phyloP scores from a whole-genome alignment of 2,797 vertebrate genomes.

The Rhyacichthys aspro region DNA sequence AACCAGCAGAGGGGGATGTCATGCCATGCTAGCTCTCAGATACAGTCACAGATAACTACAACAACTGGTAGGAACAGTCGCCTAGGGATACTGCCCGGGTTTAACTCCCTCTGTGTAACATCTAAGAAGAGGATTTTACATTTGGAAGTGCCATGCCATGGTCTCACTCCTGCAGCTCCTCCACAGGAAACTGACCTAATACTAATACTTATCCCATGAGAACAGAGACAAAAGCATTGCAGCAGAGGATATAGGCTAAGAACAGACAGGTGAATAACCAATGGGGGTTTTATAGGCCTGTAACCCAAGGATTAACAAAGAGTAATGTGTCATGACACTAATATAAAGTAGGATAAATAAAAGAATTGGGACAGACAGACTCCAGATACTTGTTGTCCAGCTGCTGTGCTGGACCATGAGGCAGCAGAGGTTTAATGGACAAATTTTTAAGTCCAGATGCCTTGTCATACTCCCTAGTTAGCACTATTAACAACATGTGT shows the following conservation, averaged over 20 bases:
- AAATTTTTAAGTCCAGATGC: slow-evolving; percentile 20
- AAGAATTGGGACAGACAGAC: neutral
- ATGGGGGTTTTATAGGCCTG: slow-evolving; percentile 17
- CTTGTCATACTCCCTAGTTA: slow-evolving; percentile 56
- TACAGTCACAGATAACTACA: slow-evolving; percentile 47
- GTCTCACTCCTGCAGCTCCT: neutral
- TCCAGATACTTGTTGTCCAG: slow-evolving; percentile 12
- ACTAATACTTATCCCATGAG: slow-evolving; percentile 15
- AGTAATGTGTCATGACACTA: slow-evolving; percentile 6
- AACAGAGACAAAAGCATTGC: slow-evolving; percentile 14
- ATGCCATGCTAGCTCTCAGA: slow-evolving; percentile 41
- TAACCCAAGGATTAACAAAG: slow-evolving; percentile 24
- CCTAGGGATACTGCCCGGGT: slow-evolving; percentile 22
- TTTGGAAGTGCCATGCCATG: slow-evolving; percentile 1
- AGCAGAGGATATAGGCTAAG: slow-evolving; percentile 21
- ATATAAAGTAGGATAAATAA: neutral
- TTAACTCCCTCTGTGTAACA: slow-evolving; percentile 29
- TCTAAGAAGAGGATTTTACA: slow-evolving; percentile 27
- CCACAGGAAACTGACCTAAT: slow-evolving; percentile 23
- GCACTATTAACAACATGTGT: slow-evolving; percentile 63
- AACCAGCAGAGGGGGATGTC: slow-evolving; percentile 47
- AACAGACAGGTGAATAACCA: slow-evolving; percentile 23
- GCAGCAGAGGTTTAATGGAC: slow-evolving; percentile 17
- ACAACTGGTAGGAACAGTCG: slow-evolving; percentile 8
- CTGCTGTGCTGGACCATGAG: slow-evolving; percentile 31